These are phyloP conservation scores for Vespertilio murinus DNA, from an alignment of 2,797 vertebrate species.

Conservation along the genomic window DNA sequence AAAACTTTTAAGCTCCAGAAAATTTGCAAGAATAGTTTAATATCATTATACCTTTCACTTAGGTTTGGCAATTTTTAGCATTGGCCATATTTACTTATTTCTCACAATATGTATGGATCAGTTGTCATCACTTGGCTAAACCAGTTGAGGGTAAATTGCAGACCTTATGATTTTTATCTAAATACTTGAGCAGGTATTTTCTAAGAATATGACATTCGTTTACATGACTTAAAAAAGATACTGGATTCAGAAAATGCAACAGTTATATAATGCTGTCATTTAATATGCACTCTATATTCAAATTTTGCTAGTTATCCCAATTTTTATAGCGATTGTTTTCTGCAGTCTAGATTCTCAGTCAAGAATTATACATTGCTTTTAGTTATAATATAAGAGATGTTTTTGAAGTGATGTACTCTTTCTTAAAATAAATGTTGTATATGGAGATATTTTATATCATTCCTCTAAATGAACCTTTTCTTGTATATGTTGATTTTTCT, in stretches of 20 bases:
- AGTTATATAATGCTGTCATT: not conserved
- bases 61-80: not conserved
- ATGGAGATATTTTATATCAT: not conserved
- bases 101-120: not conserved
- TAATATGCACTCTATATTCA: not conserved
- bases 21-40: not conserved
- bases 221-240: not conserved
- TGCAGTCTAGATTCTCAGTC: not conserved
- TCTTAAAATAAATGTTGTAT: conserved; percentile 2
- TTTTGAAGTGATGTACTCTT: not conserved
- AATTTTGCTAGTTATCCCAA: not conserved
- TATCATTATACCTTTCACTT: not conserved
- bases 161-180: not conserved
- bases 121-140: not conserved
- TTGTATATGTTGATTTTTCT: not conserved
- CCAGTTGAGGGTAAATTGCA: not conserved
- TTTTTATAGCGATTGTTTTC: conserved; percentile 24
- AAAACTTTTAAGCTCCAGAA: not conserved
- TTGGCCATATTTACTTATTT: not conserved
- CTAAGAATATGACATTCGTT: not conserved
- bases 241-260: not conserved
- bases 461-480: not conserved
- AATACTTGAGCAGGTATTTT: not conserved
- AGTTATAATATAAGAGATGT: not conserved
- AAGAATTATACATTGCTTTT: not conserved